Evolutionary conservation across 2,113 vertebrate genomes (phyloP).

Genomic region (Cephalopholis sonnerati): DNA sequence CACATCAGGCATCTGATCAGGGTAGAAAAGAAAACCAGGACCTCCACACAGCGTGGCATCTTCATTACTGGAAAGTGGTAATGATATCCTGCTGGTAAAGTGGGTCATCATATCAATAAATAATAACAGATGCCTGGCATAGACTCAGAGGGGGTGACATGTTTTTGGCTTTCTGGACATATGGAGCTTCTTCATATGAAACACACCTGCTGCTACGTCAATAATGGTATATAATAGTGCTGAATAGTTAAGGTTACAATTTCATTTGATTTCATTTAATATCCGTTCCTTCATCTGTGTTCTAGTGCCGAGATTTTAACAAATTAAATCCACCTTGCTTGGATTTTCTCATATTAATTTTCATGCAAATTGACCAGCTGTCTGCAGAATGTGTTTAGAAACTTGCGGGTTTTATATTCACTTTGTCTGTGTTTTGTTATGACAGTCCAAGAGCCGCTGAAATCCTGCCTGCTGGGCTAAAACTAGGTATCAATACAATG

Average conservation of each 20-base stretch:
- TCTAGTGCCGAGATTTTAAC: not conserved
- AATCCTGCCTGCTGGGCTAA: constrained; percentile 13
- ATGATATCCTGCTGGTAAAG: constrained; percentile 49
- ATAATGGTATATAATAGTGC: not conserved
- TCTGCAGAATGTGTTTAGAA: constrained; percentile 5
- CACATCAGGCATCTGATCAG: not conserved
- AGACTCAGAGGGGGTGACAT: constrained; percentile 11
- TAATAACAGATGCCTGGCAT: constrained; percentile 59
- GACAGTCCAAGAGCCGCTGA: not conserved
- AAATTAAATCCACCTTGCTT: not conserved
- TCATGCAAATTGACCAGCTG: not conserved
- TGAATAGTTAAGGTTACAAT: too few species aligned
- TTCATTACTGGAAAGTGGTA: constrained; percentile 62
- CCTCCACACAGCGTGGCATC: constrained; percentile 28
- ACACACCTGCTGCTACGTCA: not conserved
- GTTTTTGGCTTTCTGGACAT: constrained; percentile 12
- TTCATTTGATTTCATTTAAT: not conserved
- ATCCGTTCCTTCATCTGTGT: not conserved
- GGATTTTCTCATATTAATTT: not conserved
- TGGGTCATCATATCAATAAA: constrained; percentile 69
- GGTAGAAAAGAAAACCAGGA: constrained; percentile 2
- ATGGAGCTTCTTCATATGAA: constrained; percentile 6
- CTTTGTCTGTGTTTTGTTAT: not conserved
- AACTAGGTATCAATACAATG: not conserved
- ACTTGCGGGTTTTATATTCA: not conserved